Percentiles rank a stretch among this genome's conserved stretches.
Evolutionary conservation across 1,140 invertebrate genomes (phyloP).

Genomic region (Scaptodrosophila lebanonensis): DNA sequence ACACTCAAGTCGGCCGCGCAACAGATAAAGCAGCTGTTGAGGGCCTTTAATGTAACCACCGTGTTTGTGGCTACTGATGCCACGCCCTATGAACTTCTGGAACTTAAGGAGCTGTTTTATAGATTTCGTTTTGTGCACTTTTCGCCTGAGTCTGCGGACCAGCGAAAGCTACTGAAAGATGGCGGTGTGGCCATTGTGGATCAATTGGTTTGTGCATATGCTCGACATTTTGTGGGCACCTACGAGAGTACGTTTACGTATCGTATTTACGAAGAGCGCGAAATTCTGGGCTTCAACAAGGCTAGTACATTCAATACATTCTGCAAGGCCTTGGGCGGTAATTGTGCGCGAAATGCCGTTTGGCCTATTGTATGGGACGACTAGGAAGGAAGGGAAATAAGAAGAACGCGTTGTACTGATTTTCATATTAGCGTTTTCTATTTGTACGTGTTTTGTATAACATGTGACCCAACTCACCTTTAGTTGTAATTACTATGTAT

Average conservation of each 20-base stretch:
- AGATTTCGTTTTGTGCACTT: slow-evolving; percentile 60
- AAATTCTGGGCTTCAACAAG: slow-evolving; percentile 91
- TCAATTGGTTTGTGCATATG: slow-evolving; percentile 95
- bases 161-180: slow-evolving; percentile 82
- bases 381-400: slow-evolving; percentile 36
- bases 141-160: slow-evolving; percentile 52
- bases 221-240: slow-evolving; percentile 92
- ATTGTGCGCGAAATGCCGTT: slow-evolving; percentile 77
- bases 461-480: too few relatives aligned
- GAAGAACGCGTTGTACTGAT: slow-evolving; percentile 24
- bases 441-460: not conserved
- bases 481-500: slow-evolving; percentile 12
- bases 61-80: slow-evolving; percentile 92
- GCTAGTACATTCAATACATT: slow-evolving; percentile 93
- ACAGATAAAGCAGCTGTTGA: slow-evolving; percentile 82
- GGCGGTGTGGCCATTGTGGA: slow-evolving; percentile 96
- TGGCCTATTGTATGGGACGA: slow-evolving; percentile 78
- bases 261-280: slow-evolving; percentile 97
- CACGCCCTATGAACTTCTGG: slow-evolving; percentile 69
- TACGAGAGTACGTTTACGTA: slow-evolving; percentile 97
- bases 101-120: slow-evolving; percentile 63
- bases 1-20: slow-evolving; percentile 83
- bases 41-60: slow-evolving; percentile 80
- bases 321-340: slow-evolving; percentile 81
- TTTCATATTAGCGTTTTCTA: not conserved